Conservation (phyloP, 2,113 vertebrate species). For the Rutilus rutilus region DNA sequence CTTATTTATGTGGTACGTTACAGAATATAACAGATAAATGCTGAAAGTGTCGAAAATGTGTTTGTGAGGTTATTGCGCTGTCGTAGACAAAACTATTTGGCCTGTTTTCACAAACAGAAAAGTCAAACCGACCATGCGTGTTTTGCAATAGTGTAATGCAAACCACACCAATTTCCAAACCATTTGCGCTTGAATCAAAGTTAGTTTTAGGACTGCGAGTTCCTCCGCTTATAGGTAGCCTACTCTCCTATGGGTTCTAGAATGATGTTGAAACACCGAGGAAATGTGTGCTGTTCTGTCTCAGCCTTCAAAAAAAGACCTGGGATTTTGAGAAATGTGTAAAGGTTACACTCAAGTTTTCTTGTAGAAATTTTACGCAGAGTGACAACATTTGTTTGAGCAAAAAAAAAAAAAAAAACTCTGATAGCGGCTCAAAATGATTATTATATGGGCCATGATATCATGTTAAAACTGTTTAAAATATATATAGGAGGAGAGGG, state of each 20-base stretch:
- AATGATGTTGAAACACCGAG: neutral
- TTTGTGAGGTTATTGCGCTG: neutral
- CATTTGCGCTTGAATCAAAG: constrained; percentile 28
- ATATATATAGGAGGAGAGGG: neutral
- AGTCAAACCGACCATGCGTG: neutral
- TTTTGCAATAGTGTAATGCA: neutral
- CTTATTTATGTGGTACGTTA: neutral
- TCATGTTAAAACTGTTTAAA: neutral
- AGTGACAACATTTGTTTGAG: neutral
- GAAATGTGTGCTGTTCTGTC: constrained; percentile 15
- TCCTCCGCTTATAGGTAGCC: neutral
- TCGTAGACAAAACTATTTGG: neutral
- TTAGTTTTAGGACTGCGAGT: neutral
- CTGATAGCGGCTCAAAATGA: neutral
- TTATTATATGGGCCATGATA: neutral
- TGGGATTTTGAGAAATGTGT: neutral
- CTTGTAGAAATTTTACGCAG: constrained; percentile 1
- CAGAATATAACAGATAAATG: neutral
- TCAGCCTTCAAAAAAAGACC: neutral
- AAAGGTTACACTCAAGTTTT: neutral
- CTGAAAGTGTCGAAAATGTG: neutral
- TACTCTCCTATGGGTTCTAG: neutral
- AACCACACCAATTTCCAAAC: neutral
- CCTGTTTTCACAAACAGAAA: neutral
- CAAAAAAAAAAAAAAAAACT: neutral